These are phyloP conservation scores for Dipodomys spectabilis DNA, from an alignment of 2,113 vertebrate genomes.

Conservation along the genomic window DNA sequence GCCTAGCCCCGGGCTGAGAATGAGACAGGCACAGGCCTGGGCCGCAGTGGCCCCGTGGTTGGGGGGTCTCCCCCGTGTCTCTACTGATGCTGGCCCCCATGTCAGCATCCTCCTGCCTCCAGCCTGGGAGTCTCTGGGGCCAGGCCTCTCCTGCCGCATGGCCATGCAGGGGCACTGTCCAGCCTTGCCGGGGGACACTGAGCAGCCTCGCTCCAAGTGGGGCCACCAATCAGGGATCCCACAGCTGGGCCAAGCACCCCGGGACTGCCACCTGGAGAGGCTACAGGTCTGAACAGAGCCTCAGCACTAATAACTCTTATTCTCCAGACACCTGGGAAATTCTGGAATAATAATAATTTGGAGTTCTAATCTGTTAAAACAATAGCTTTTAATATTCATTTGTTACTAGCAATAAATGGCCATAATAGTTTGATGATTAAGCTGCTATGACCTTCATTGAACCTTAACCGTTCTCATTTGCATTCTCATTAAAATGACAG, in stretches of 20 bases:
- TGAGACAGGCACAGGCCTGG: background rate
- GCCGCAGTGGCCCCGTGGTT: rapidly evolving
- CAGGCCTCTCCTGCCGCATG: rapidly evolving
- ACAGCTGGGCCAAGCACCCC: background rate
- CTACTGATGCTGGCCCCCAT: rapidly evolving
- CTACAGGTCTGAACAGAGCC: background rate
- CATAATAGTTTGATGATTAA: conserved; percentile 82
- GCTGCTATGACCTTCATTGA: conserved; percentile 80
- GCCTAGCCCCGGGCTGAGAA: background rate
- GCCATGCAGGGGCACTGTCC: background rate
- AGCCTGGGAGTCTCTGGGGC: rapidly evolving
- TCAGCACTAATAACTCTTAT: background rate
- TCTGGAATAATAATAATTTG: conserved; percentile 74
- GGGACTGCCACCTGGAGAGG: too few species aligned
- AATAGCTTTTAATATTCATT: conserved; percentile 85
- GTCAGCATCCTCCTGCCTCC: background rate
- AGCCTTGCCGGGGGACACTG: rapidly evolving
- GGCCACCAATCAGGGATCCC: rapidly evolving
- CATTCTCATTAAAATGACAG: conserved; percentile 83
- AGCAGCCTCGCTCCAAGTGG: rapidly evolving
- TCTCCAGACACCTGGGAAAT: conserved; percentile 67
- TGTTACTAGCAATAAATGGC: conserved; percentile 82
- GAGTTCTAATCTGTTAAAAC: conserved; percentile 82
- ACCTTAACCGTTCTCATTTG: conserved; percentile 78
- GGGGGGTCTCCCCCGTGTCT: too few species aligned